phyloP scores from a whole-genome alignment of 1,140 invertebrate species.

The Formica exsecta region DNA sequence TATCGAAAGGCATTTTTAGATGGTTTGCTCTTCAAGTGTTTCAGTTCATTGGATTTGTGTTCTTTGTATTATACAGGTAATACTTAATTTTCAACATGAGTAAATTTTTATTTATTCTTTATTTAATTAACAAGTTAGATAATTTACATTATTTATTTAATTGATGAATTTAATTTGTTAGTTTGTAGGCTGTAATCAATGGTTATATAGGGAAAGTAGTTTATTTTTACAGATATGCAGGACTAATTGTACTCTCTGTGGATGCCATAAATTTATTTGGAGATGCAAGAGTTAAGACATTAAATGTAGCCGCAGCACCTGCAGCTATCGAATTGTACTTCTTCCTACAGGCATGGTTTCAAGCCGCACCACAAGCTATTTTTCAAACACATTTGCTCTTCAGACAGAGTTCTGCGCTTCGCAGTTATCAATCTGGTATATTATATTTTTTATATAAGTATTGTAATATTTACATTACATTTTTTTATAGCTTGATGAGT shows the following conservation, averaged over 20 bases:
- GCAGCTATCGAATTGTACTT: constrained; percentile 90
- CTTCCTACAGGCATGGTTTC: constrained; percentile 91
- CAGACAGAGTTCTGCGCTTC: constrained; percentile 76
- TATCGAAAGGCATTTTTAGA: constrained; percentile 78
- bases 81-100: constrained; percentile 2
- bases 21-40: constrained; percentile 88
- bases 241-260: constrained; percentile 90
- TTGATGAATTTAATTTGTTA: neutral
- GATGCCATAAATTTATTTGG: constrained; percentile 89
- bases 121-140: constrained; percentile 7
- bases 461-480: neutral
- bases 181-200: neutral
- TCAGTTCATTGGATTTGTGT: constrained; percentile 89
- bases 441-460: constrained; percentile 11
- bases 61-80: constrained; percentile 90
- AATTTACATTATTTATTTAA: neutral
- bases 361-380: constrained; percentile 90
- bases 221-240: constrained; percentile 87
- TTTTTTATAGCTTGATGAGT: neutral
- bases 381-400: constrained; percentile 89
- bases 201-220: neutral
- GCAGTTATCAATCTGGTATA: constrained; percentile 81
- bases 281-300: constrained; percentile 87
- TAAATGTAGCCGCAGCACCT: constrained; percentile 87
- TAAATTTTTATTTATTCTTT: neutral